Conservation (phyloP, 2,113 vertebrate genomes). For the Prunella himalayana region DNA sequence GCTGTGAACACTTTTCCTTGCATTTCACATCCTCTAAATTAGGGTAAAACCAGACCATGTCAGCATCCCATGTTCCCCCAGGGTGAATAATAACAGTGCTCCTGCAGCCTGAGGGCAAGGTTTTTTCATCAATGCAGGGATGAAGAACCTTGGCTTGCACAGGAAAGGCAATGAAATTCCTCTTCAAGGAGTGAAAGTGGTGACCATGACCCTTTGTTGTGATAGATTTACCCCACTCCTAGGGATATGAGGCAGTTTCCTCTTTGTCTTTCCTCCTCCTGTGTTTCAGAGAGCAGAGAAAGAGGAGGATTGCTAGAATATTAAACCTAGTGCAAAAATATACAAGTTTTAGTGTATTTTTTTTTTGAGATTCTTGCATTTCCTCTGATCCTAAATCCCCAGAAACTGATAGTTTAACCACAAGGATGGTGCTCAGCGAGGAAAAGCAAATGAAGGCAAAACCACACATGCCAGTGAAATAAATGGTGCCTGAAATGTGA, state of each 20-base stretch:
- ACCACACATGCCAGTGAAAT: not conserved
- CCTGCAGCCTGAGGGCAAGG: not conserved
- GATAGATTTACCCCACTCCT: not conserved
- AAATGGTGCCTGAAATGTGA: not conserved
- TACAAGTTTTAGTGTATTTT: rapidly evolving
- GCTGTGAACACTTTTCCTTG: not conserved
- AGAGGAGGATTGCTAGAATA: not conserved
- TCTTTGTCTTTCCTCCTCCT: not conserved
- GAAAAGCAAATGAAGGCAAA: not conserved
- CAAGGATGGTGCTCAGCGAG: not conserved
- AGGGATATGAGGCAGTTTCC: not conserved
- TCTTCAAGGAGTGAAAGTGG: not conserved
- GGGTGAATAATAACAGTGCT: not conserved
- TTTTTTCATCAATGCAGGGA: not conserved
- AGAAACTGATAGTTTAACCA: not conserved
- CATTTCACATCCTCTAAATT: not conserved
- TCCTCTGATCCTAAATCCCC: not conserved
- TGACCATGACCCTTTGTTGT: not conserved
- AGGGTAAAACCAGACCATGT: not conserved
- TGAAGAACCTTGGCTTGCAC: not conserved
- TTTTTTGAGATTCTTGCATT: not conserved
- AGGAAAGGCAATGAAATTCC: not conserved
- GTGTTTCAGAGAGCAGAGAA: not conserved
- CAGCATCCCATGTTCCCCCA: not conserved
- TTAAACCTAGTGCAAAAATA: not conserved